These are phyloP conservation scores for Elmis aenea DNA, from an alignment of 2,888 invertebrate genomes.

Conservation along the genomic window DNA sequence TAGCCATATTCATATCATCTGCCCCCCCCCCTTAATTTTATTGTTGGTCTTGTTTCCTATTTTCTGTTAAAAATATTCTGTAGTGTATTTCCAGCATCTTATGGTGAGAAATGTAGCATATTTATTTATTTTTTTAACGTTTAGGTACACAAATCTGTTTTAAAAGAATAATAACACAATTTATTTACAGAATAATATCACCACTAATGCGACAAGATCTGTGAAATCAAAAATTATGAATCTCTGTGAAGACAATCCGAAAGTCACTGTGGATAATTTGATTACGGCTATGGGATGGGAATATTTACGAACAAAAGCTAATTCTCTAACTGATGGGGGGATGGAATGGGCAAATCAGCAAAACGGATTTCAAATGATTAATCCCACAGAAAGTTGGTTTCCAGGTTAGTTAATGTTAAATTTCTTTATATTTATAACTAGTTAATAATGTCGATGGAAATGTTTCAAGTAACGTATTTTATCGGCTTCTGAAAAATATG, in stretches of 20 bases:
- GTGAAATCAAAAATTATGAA: constrained; percentile 78
- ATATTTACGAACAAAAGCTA: constrained; percentile 69
- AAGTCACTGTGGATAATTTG: constrained; percentile 65
- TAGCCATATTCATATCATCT: too few species aligned
- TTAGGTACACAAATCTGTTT: too few species aligned
- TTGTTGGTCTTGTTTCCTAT: too few species aligned
- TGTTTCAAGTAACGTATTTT: too few species aligned
- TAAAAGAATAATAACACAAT: too few species aligned
- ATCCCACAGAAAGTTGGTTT: constrained; percentile 85
- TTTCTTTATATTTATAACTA: constrained; percentile 6
- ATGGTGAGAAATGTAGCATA: too few species aligned
- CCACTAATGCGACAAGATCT: constrained; percentile 81
- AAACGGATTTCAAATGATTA: constrained; percentile 78
- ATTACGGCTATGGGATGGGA: constrained; percentile 79
- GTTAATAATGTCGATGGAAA: too few species aligned
- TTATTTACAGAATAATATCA: constrained; percentile 69
- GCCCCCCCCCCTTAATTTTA: too few species aligned
- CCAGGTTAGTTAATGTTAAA: constrained; percentile 54
- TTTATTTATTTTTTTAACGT: too few species aligned
- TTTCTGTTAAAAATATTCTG: too few species aligned
- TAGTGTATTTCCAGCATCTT: too few species aligned
- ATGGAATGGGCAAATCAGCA: constrained; percentile 66
- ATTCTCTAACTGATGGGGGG: constrained; percentile 67
- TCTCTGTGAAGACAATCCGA: constrained; percentile 68
- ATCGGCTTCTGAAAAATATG: too few species aligned